Base-by-base conservation (phyloP, 1,140 invertebrate genomes). In the Platorchestia sp. region DNA sequence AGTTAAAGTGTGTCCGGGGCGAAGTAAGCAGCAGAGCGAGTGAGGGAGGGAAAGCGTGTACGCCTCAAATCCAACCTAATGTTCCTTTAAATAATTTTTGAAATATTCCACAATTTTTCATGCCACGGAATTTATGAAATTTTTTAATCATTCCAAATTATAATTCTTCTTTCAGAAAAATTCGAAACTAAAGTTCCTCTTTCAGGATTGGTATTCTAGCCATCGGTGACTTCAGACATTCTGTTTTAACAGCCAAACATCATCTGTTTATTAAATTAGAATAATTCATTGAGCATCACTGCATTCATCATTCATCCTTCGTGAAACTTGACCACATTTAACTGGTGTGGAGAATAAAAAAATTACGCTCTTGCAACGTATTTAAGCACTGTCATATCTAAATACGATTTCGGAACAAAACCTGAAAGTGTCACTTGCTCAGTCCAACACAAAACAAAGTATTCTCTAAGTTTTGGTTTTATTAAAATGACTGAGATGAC, bases 11-110 rank as follows among this genome's bases (percentile, higher is more conserved):
- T 3, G 59, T 14, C 7, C 59, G 14, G 59, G 59, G 59, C 7
- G 27, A 75, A 41, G 87, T 89, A 89, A 89, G 87, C 87, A 89
- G 87, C 87, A 5, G 87, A 89, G 87, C 87, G 87, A 89, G 87
- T 89, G 87, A 89, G 87, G 87, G 43, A 75, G 59, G 14, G 3
- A 10, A 27, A 22, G 59, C 14, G 14, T n/a, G n/a, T n/a, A n/a
- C 3, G 59, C 59, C 59, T 75, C 59, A 19, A 36, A 36, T 75
- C 59, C 59, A 75, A 75, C 59, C 27, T 75, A 10, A 75, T 75
- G 10, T 75, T n/a, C n/a, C n/a, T n/a, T 10, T 10, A 75, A 75
- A 75, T 75, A 22, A 75, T 75, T 75, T 75, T 75, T 75, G 10
- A 36, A 75, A 27, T 75, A 10, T 75, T 27, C 14, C 7, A 10